Conservation (phyloP, 2,888 invertebrate genomes). For the Ophonus ardosiacus region DNA sequence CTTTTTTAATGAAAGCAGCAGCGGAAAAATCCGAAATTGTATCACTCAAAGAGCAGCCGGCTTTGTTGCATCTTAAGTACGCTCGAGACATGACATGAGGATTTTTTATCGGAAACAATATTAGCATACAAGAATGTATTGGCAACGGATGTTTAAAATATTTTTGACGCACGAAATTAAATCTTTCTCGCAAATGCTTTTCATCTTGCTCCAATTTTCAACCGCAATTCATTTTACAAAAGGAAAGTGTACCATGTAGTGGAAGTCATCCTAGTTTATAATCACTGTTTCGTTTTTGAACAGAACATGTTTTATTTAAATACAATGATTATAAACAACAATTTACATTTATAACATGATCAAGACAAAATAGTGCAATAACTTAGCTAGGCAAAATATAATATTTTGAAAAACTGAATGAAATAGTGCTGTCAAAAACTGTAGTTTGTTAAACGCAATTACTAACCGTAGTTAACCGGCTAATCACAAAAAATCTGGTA, state of each 20-base stretch:
- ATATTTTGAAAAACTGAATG: too few species aligned
- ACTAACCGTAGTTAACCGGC: too few species aligned
- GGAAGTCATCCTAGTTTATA: not conserved
- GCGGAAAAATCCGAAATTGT: slow-evolving; percentile 64
- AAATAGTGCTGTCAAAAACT: too few species aligned
- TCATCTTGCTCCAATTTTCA: slow-evolving; percentile 11
- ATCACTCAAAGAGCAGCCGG: slow-evolving; percentile 56
- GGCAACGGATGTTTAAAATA: slow-evolving; percentile 39
- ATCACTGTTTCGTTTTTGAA: too few species aligned
- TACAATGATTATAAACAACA: too few species aligned
- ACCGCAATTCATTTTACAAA: not conserved
- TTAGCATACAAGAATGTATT: slow-evolving; percentile 55
- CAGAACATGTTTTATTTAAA: too few species aligned
- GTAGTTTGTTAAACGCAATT: too few species aligned
- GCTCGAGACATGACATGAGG: slow-evolving; percentile 46
- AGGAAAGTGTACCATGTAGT: not conserved
- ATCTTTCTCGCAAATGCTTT: slow-evolving; percentile 12
- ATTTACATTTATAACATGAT: too few species aligned
- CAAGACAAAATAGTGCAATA: too few species aligned
- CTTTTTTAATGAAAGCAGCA: slow-evolving; percentile 62
- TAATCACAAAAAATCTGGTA: too few species aligned
- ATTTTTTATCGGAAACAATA: slow-evolving; percentile 55
- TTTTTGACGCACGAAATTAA: slow-evolving; percentile 48
- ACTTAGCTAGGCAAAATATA: too few species aligned
- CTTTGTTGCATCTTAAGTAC: slow-evolving; percentile 63